Evolutionary conservation across 2,113 vertebrate genomes (phyloP).

Genomic region (Mobula birostris): DNA sequence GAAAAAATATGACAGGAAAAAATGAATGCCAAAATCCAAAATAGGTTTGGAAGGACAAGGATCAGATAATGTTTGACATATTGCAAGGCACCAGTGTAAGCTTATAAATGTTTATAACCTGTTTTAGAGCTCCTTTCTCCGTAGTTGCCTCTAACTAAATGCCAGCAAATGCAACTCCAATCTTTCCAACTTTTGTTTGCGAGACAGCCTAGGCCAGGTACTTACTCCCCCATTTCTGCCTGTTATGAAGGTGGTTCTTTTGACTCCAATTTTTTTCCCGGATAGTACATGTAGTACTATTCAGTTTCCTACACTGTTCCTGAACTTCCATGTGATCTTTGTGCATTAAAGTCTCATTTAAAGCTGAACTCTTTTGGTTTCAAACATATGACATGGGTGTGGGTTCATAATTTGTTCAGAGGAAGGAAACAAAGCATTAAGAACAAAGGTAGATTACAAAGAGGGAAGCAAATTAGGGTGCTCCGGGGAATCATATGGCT

Average conservation of each 20-base stretch:
- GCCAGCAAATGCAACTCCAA: too few species aligned
- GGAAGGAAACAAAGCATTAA: neutral
- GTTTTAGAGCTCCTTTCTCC: neutral
- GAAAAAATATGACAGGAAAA: neutral
- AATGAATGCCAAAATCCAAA: neutral
- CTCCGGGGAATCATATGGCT: neutral
- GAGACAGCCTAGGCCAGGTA: too few species aligned
- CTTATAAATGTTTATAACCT: neutral
- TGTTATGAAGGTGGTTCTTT: neutral
- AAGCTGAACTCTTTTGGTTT: neutral
- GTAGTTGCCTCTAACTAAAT: too few species aligned
- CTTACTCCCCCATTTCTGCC: too few species aligned
- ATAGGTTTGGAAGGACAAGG: neutral
- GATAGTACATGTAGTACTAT: neutral
- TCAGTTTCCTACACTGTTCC: neutral
- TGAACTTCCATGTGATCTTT: neutral
- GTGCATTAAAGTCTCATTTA: neutral
- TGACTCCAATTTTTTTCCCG: neutral
- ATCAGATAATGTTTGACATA: neutral
- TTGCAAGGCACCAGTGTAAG: neutral
- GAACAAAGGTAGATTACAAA: constrained; percentile 20
- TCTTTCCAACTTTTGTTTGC: too few species aligned
- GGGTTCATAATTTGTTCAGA: neutral
- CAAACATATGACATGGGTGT: neutral
- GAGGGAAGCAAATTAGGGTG: neutral